Evolutionary conservation across 2,797 vertebrate species (phyloP), one percentile per base, ranked within the genome.

Genomic region (Gallinago solitaria): DNA sequence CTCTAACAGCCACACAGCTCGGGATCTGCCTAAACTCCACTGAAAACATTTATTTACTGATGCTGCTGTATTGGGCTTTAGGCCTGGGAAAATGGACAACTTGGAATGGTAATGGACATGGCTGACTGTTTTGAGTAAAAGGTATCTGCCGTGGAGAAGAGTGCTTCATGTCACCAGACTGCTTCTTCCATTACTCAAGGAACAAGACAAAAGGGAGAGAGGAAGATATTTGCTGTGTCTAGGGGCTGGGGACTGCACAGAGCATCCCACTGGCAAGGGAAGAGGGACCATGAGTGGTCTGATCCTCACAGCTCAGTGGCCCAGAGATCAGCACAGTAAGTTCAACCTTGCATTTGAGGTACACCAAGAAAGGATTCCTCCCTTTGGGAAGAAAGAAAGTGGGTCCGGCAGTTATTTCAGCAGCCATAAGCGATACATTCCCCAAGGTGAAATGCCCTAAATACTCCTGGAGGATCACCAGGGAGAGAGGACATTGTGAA

Each of bases 361-460:
- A 32, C 6, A 8, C 28, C 61, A 64, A 20, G 61, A 48, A 71
- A 78, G 28, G 32, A 27, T 45, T 68, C n/a, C 50, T 81, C 32
- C 32, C 32, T 59, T 43, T 16, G n/a, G 20, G 70, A 70, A 70
- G 56, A 50, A 47, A 45, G 32, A 74, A 89, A 54, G 7, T 35
- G 33, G 11, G 33, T 16, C n/a, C 13, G 9, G 33, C 1, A 9
- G 27, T 30, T 79, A 59, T 69, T 64, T 32, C 28, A 27, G 48
- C 65, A 82, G 60, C 8, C 1, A 0, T 35, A 57, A 51, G 51
- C 0, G 0, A 64, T 35, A 30, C 8, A 61, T 24, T 56, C 16
- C 73, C 23, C 56, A 37, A 68, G 9, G 30, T 47, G 35, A 78
- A 79, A 35, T 0, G 0, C 37, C 28, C 25, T 41, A 20, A 78